Evolutionary conservation across 1,140 invertebrate genomes (phyloP).

Genomic region (Teleogryllus occipitalis): DNA sequence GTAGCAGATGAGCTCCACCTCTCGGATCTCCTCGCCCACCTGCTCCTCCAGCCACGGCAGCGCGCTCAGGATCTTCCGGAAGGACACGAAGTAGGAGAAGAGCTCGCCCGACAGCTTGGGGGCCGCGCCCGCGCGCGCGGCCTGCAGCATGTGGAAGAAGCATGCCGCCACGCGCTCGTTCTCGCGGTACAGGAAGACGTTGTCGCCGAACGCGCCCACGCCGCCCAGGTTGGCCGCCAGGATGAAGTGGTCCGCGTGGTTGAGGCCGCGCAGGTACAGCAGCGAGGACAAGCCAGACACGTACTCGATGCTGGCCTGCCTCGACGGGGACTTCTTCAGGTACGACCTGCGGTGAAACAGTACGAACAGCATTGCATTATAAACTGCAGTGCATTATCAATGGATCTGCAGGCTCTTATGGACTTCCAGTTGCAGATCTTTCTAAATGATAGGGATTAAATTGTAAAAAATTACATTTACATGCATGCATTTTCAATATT

Average conservation of each 20-base stretch:
- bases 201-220: background rate
- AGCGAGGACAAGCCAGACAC: background rate
- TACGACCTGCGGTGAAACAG: background rate
- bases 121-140: too few species aligned
- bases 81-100: background rate
- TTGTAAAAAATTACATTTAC: too few species aligned
- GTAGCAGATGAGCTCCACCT: background rate
- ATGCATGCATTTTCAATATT: too few species aligned
- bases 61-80: background rate
- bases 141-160: background rate
- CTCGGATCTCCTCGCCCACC: background rate
- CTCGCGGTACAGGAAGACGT: background rate
- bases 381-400: too few species aligned
- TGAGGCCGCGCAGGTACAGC: background rate
- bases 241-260: background rate
- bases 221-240: background rate
- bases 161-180: background rate
- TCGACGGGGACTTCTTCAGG: background rate
- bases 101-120: background rate
- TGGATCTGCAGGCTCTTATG: too few species aligned
- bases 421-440: too few species aligned
- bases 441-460: too few species aligned
- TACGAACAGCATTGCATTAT: too few species aligned
- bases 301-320: background rate
- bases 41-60: background rate